Percentiles rank a stretch among this genome's conserved stretches.
phyloP scores from a whole-genome alignment of 1,140 invertebrate genomes.

The Orchestia grillus region DNA sequence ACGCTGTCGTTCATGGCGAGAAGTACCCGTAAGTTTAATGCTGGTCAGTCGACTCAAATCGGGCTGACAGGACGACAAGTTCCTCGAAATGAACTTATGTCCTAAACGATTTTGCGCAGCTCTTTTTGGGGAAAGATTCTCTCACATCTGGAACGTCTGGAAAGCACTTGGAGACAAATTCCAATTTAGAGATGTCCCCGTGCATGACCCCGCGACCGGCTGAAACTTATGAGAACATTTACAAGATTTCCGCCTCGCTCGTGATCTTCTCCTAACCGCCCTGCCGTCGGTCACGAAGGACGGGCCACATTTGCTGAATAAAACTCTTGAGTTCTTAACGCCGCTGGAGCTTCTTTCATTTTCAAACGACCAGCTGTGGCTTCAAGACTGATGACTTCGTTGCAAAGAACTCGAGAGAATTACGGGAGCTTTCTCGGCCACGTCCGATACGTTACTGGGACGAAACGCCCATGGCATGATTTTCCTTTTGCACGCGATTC shows the following conservation, averaged over 20 bases:
- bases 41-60: too few species aligned
- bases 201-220: slow-evolving; percentile 18
- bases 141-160: background rate
- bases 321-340: slow-evolving; percentile 30
- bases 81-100: background rate
- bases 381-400: slow-evolving; percentile 2
- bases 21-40: too few species aligned
- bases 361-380: background rate
- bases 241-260: slow-evolving; percentile 41
- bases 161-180: background rate
- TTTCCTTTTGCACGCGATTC: too few species aligned
- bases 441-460: background rate
- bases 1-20: too few species aligned
- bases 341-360: background rate
- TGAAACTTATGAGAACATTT: slow-evolving; percentile 19
- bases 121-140: background rate
- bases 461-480: background rate
- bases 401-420: slow-evolving; percentile 19
- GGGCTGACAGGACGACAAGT: background rate
- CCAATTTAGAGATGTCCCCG: background rate
- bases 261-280: slow-evolving; percentile 23
- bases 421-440: background rate
- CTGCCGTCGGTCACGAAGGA: background rate
- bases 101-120: background rate
- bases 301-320: slow-evolving; percentile 19